Base-by-base conservation (phyloP, 1,140 invertebrate species). In the Himalopsyche phryganea region DNA sequence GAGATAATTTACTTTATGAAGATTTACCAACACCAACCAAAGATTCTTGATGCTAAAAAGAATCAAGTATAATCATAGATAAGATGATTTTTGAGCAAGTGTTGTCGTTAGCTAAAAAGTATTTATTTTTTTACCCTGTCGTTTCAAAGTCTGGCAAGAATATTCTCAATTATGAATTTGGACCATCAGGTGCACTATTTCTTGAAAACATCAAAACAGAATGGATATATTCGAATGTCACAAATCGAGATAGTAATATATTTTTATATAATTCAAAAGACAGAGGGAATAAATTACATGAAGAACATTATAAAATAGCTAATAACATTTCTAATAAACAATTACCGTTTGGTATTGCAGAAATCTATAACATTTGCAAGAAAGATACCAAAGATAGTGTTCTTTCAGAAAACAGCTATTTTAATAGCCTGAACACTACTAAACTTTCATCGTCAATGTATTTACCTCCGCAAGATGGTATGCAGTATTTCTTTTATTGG, bases 401-500 rank as follows among this genome's bases (percentile, higher is more conserved):
- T 57, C 14, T 48, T 19, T 28, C 33, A 7, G 49, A 60, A 35
- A 44, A 49, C 10, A 56, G 15, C 13, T 64, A 51, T 60, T 64
- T 61, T 55, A 19, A 15, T n/a, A 54, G 35, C 53, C 32, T 15
- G 14, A 35, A 28, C 2, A n/a, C 5, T 4, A 65, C 50, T 18
- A 17, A 18, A 0, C 33, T 61, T 40, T 55, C 35, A n/a, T 41
- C 51, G 38, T 66, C 53, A 35, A 51, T 70, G 60, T 79, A 76
- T 66, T 50, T 72, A 20, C 14, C 66, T 28, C 68, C 70, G 7
- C 60, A 69, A 36, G 71, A 79, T 65, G 64, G 74, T 13, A 77
- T 74, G 67, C 79, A 80, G 59, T 79, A 82, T 67, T 87, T 85
- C 68, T 81, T 86, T 65, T 81, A 85, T 49, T 84, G 85, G 72